Conservation (phyloP, 2,113 vertebrate genomes). For the Dolichotis patagonum region DNA sequence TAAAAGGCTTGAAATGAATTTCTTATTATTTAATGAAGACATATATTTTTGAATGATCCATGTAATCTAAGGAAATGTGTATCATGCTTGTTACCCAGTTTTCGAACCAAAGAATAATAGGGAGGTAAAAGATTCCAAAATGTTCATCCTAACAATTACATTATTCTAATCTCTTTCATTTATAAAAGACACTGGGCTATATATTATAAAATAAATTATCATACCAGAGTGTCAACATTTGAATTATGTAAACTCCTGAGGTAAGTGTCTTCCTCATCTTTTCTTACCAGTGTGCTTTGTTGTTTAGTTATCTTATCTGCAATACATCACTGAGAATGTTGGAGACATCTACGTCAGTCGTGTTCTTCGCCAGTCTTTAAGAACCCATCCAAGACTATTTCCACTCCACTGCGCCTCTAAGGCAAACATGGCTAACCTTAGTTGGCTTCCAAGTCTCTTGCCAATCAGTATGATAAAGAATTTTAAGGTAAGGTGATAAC, state of each 20-base stretch:
- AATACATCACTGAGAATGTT: not conserved
- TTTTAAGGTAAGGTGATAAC: not conserved
- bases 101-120: not conserved
- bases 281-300: not conserved
- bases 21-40: conserved; percentile 45
- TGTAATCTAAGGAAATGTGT: not conserved
- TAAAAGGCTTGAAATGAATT: not conserved
- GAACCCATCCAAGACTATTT: not conserved
- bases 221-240: not conserved
- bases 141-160: not conserved
- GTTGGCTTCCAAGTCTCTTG: not conserved
- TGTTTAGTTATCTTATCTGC: not conserved
- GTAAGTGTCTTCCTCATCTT: not conserved
- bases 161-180: not conserved
- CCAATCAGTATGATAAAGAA: not conserved
- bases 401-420: not conserved
- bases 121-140: not conserved
- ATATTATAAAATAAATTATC: conserved; percentile 16
- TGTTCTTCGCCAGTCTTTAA: not conserved
- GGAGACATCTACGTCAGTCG: not conserved
- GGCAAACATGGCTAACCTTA: not conserved
- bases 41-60: not conserved
- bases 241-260: not conserved
- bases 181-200: not conserved
- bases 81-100: not conserved